Conservation (phyloP, 1,140 invertebrate species). For the Neuroterus valhalla region DNA sequence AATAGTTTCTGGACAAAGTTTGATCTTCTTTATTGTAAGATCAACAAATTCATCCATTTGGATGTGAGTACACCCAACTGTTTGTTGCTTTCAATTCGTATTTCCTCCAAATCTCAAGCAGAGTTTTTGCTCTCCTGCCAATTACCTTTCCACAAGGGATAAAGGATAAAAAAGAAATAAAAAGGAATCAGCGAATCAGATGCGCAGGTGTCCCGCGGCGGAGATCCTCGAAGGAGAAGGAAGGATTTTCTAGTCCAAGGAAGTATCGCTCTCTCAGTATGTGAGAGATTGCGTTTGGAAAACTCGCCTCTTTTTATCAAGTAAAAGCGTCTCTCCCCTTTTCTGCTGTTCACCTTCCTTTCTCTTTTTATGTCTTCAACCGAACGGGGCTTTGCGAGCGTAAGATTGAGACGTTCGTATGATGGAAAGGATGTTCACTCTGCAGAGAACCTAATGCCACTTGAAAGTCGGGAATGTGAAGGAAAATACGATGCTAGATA, state of each 20-base stretch:
- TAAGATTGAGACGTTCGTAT: slow-evolving; percentile 5
- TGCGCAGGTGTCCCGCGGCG: slow-evolving; percentile 61
- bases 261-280: slow-evolving; percentile 54
- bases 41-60: too few relatives aligned
- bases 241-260: slow-evolving; percentile 50
- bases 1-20: too few relatives aligned
- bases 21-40: too few relatives aligned
- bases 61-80: not conserved
- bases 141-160: slow-evolving; percentile 1
- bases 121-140: not conserved
- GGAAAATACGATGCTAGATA: slow-evolving; percentile 21
- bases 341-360: slow-evolving; percentile 23
- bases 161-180: slow-evolving; percentile 31
- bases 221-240: slow-evolving; percentile 57
- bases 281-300: slow-evolving; percentile 53
- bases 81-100: not conserved
- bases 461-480: slow-evolving; percentile 17
- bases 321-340: slow-evolving; percentile 30
- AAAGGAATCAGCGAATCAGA: slow-evolving; percentile 36
- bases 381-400: slow-evolving; percentile 11
- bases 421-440: slow-evolving; percentile 26
- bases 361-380: slow-evolving; percentile 10
- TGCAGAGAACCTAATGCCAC: slow-evolving; percentile 9
- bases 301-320: slow-evolving; percentile 15
- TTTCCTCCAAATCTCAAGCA: not conserved